phyloP scores from a whole-genome alignment of 2,888 invertebrate genomes.

The Brachyptera risi region DNA sequence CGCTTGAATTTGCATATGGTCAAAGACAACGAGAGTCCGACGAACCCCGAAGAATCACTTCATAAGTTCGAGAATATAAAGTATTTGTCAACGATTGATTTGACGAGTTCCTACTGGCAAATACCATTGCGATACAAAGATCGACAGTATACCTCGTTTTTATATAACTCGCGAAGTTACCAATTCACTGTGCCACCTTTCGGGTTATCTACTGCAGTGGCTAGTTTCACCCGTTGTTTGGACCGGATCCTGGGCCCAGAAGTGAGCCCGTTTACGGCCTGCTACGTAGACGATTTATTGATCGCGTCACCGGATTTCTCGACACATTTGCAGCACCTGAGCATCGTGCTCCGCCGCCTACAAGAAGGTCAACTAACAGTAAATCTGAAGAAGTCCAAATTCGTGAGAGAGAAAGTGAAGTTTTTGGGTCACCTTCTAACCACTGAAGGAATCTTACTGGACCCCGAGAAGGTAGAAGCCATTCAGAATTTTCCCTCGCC shows the following conservation, averaged over 20 bases:
- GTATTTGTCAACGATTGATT: constrained; percentile 8
- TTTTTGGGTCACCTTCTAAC: constrained; percentile 20
- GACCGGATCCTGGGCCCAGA: constrained; percentile 2
- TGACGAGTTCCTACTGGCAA: constrained; percentile 23
- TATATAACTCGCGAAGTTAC: constrained; percentile 16
- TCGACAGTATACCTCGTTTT: constrained; percentile 20
- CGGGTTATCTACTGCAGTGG: constrained; percentile 18
- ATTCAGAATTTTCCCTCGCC: constrained; percentile 37
- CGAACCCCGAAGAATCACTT: not conserved
- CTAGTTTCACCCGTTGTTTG: constrained; percentile 5
- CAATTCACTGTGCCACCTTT: constrained; percentile 22
- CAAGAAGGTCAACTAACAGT: not conserved
- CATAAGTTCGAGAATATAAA: not conserved
- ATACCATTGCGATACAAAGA: not conserved
- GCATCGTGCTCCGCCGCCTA: not conserved
- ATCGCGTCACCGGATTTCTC: not conserved
- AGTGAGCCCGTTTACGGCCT: not conserved
- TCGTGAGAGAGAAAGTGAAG: not conserved
- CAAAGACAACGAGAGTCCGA: constrained; percentile 15
- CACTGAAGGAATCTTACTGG: constrained; percentile 17
- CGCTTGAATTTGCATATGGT: constrained; percentile 1
- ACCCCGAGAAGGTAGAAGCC: constrained; percentile 33
- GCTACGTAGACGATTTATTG: constrained; percentile 8
- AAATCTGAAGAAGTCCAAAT: not conserved
- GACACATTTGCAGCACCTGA: constrained; percentile 3